phyloP scores from a whole-genome alignment of 2,113 vertebrate genomes.

The Agapornis roseicollis region DNA sequence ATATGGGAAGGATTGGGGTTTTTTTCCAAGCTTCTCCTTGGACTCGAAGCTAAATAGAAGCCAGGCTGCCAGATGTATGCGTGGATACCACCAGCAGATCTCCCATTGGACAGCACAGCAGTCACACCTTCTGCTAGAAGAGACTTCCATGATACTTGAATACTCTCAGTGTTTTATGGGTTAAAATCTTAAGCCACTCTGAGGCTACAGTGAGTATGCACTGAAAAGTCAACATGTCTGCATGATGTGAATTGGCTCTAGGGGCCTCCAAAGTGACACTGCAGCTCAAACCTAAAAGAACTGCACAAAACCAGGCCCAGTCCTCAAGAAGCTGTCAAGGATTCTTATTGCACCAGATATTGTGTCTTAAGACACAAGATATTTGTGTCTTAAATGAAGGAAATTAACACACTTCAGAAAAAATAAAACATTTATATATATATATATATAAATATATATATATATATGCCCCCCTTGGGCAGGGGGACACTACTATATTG shows the following conservation, averaged over 20 bases:
- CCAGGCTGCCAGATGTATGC: not conserved
- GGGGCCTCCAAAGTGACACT: not conserved
- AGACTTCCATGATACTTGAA: not conserved
- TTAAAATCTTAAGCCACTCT: not conserved
- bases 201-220: not conserved
- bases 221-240: not conserved
- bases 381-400: not conserved
- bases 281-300: not conserved
- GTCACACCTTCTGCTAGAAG: not conserved
- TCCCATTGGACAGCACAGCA: not conserved
- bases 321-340: not conserved
- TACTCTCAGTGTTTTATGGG: not conserved
- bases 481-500: too few species aligned
- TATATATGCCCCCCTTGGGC: too few species aligned
- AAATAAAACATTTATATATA: not conserved
- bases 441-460: too few species aligned
- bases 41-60: not conserved
- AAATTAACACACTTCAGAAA: not conserved
- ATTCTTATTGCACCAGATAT: not conserved
- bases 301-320: not conserved
- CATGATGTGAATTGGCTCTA: not conserved
- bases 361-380: too few species aligned
- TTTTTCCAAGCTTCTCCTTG: not conserved
- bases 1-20: not conserved
- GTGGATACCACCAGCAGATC: not conserved